A percentile compares a stretch with the other conserved stretches of the same genome.
These are phyloP conservation scores for Dicaeum eximium DNA, from an alignment of 2,113 vertebrate genomes.

Conservation along the genomic window DNA sequence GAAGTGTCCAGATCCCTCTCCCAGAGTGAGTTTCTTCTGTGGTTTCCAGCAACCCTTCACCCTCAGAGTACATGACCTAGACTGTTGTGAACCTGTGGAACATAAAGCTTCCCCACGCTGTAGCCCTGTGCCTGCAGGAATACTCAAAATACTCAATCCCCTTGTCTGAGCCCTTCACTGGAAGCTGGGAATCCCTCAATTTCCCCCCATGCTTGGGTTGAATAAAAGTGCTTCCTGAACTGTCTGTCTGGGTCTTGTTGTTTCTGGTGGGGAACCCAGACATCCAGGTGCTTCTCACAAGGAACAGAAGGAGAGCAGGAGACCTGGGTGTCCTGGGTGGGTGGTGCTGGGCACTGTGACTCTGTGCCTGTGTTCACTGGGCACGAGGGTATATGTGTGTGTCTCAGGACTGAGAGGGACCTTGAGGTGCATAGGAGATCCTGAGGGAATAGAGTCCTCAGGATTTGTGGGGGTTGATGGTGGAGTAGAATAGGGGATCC, in stretches of 20 bases:
- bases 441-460: neutral
- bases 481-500: neutral
- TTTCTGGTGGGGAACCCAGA: neutral
- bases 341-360: neutral
- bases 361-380: neutral
- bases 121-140: neutral
- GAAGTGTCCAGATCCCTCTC: neutral
- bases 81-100: neutral
- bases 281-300: neutral
- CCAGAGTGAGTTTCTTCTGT: neutral
- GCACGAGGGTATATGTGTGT: rapidly evolving
- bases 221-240: conserved; percentile 41
- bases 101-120: neutral
- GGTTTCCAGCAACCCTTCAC: neutral
- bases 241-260: neutral
- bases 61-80: neutral
- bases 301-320: neutral
- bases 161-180: neutral
- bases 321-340: neutral
- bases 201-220: neutral
- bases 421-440: neutral
- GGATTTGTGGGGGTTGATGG: neutral
- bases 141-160: neutral
- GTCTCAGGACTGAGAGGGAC: neutral
- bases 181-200: neutral